Percentiles rank a stretch among this genome's conserved stretches.
phyloP scores from a whole-genome alignment of 2,797 vertebrate species.

The Myotis pilosus region DNA sequence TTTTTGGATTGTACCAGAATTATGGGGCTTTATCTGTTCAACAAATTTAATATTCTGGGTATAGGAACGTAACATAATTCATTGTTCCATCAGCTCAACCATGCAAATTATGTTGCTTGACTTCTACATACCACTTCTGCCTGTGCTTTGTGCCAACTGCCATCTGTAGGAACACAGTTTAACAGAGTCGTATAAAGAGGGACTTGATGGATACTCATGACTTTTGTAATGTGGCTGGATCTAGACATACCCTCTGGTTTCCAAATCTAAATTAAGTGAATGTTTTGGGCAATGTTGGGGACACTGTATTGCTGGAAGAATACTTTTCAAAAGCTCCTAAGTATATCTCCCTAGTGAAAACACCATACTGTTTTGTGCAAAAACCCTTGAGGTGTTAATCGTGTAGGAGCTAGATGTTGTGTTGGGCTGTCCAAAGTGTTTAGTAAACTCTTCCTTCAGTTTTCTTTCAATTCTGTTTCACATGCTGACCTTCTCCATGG shows the following conservation, averaged over 20 bases:
- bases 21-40: not conserved
- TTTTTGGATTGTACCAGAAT: not conserved
- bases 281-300: not conserved
- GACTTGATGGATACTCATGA: not conserved
- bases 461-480: not conserved
- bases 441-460: not conserved
- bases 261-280: constrained; percentile 5
- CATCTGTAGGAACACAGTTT: not conserved
- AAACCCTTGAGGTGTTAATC: not conserved
- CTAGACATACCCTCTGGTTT: not conserved
- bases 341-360: not conserved
- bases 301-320: not conserved
- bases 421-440: not conserved
- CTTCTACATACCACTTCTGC: not conserved
- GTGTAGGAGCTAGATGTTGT: not conserved
- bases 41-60: not conserved
- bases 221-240: not conserved
- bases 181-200: not conserved
- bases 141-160: not conserved
- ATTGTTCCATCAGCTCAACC: not conserved
- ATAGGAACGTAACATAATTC: not conserved
- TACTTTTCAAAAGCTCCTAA: not conserved
- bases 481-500: not conserved
- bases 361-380: not conserved
- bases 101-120: not conserved